These are phyloP conservation scores for Calephelis nemesis DNA, from an alignment of 1,140 invertebrate genomes.

Conservation along the genomic window DNA sequence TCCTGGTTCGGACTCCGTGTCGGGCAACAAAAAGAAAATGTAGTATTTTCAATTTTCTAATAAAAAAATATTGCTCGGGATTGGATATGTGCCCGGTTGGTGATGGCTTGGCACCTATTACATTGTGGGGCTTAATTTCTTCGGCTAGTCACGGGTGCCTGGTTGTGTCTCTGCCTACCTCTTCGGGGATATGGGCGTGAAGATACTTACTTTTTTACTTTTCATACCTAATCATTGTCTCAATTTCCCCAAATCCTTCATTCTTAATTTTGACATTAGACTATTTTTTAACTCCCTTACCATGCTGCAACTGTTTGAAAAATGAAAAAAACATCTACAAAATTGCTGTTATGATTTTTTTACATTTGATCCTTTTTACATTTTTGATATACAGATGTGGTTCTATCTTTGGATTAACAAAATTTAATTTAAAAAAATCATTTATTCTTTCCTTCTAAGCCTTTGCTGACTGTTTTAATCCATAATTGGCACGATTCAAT, in stretches of 20 bases:
- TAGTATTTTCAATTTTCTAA: no score
- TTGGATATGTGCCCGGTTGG: no score
- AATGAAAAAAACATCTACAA: constrained; percentile 60
- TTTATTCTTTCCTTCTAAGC: constrained; percentile 35
- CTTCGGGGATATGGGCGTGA: no score
- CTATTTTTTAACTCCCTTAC: constrained; percentile 22
- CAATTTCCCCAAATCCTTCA: constrained; percentile 34
- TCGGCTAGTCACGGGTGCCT: no score
- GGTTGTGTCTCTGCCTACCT: no score
- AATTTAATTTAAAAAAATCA: constrained; percentile 34
- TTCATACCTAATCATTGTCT: constrained; percentile 35
- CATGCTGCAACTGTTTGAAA: constrained; percentile 28
- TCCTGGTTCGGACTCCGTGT: no score
- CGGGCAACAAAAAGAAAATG: no score
- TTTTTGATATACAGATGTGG: constrained; percentile 40
- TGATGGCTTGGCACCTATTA: no score
- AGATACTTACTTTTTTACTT: background rate
- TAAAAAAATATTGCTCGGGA: no score
- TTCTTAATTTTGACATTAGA: constrained; percentile 32
- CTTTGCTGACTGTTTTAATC: constrained; percentile 38
- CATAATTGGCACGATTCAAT: constrained; percentile 37
- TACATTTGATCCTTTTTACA: constrained; percentile 18
- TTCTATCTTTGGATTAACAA: constrained; percentile 34
- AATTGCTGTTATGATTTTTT: constrained; percentile 33
- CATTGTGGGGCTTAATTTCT: no score